A percentile compares a stretch with the other conserved stretches of the same genome.
These are phyloP conservation scores for Megaceryle alcyon DNA, from an alignment of 2,797 vertebrate genomes.

Conservation along the genomic window DNA sequence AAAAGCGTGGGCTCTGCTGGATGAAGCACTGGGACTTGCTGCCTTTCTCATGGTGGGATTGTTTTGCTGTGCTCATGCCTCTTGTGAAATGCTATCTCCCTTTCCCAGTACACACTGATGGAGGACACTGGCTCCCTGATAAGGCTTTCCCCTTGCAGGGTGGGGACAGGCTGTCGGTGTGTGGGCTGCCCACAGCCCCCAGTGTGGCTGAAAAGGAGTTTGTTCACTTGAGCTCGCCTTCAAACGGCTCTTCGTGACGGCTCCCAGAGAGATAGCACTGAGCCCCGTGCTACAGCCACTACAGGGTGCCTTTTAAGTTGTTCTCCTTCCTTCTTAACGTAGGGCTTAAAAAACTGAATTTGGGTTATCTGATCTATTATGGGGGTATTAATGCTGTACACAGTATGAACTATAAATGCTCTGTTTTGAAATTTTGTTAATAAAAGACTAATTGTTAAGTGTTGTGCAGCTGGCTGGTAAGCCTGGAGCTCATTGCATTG, in stretches of 20 bases:
- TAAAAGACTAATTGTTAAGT: neutral
- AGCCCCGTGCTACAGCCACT: neutral
- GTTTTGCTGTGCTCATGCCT: neutral
- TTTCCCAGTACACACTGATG: neutral
- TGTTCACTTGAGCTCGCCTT: neutral
- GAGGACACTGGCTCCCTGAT: constrained; percentile 23
- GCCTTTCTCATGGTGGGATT: neutral
- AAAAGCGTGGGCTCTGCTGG: neutral
- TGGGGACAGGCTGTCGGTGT: constrained; percentile 2
- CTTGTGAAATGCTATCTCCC: constrained; percentile 13
- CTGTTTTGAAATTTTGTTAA: neutral
- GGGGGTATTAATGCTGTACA: neutral
- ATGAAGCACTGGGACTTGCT: neutral
- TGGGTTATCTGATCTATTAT: neutral
- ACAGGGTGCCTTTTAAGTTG: neutral
- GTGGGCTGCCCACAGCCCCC: neutral
- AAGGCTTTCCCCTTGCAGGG: constrained; percentile 13
- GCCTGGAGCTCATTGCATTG: neutral
- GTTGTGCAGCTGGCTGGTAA: neutral
- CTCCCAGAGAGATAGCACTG: neutral
- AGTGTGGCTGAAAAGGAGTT: neutral
- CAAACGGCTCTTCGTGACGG: neutral
- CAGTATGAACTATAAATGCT: fast-evolving
- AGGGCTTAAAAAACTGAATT: neutral
- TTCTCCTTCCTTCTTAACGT: neutral